phyloP scores from a whole-genome alignment of 2,888 invertebrate genomes.

The Catocala sponsa region DNA sequence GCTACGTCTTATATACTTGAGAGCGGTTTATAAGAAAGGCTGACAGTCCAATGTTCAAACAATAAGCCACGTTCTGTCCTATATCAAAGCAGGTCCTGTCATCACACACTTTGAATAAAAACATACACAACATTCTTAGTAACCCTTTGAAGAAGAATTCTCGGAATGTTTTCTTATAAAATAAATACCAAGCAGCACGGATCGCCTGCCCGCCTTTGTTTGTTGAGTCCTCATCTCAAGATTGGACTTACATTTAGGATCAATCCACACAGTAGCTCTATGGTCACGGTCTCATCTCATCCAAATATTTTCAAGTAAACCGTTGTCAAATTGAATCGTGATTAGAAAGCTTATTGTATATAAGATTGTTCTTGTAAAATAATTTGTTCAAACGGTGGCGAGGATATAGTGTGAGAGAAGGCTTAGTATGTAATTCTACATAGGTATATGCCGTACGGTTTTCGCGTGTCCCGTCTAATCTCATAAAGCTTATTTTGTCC shows the following conservation, averaged over 20 bases:
- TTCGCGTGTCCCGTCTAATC: constrained; percentile 64
- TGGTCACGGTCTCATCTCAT: neutral
- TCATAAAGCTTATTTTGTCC: constrained; percentile 68
- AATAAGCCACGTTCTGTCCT: neutral
- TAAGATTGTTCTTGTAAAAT: neutral
- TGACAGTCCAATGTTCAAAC: neutral
- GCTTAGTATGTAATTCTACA: constrained; percentile 29
- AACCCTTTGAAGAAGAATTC: constrained; percentile 11
- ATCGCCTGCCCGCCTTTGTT: constrained; percentile 31
- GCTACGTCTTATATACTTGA: too few relatives aligned
- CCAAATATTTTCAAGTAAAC: neutral
- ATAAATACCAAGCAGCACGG: constrained; percentile 34
- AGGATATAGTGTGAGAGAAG: constrained; percentile 3
- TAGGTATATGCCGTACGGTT: constrained; percentile 37
- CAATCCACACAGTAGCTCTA: neutral
- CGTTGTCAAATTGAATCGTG: neutral
- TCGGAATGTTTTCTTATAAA: constrained; percentile 36
- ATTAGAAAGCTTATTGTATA: neutral
- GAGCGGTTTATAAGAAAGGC: too few relatives aligned
- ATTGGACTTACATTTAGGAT: constrained; percentile 14
- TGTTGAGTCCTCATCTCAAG: constrained; percentile 27
- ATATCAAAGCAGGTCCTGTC: constrained; percentile 1
- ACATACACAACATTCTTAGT: constrained; percentile 4
- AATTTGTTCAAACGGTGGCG: too few relatives aligned
- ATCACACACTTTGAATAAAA: constrained; percentile 5